These are phyloP conservation scores for Osmoderma eremita DNA, from an alignment of 2,888 invertebrate species.

Conservation along the genomic window DNA sequence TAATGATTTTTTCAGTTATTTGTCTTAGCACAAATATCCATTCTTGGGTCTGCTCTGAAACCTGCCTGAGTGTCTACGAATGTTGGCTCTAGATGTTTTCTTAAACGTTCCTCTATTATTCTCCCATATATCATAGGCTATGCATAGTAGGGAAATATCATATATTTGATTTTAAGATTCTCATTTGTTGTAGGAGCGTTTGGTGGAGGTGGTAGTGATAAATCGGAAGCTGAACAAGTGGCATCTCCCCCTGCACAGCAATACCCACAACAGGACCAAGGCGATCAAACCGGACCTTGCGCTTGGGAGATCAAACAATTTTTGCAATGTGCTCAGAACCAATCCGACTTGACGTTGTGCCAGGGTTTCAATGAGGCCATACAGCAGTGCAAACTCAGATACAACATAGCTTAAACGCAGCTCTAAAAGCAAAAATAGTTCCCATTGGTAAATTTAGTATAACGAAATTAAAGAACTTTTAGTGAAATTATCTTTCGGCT, in stretches of 20 bases:
- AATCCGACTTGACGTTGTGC: slow-evolving; percentile 89
- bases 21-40: too few relatives aligned
- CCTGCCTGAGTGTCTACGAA: too few relatives aligned
- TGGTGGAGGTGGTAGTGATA: slow-evolving; percentile 63
- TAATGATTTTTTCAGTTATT: too few relatives aligned
- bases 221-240: slow-evolving; percentile 59
- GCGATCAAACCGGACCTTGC: slow-evolving; percentile 80
- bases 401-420: slow-evolving; percentile 67
- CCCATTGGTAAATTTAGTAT: too few relatives aligned
- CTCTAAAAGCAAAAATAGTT: too few relatives aligned
- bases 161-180: too few relatives aligned
- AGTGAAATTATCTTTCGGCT: background rate
- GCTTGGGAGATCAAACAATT: slow-evolving; percentile 97
- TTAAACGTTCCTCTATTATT: too few relatives aligned
- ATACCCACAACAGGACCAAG: slow-evolving; percentile 61
- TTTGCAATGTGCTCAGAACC: slow-evolving; percentile 91
- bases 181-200: slow-evolving; percentile 81
- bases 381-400: slow-evolving; percentile 89
- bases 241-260: slow-evolving; percentile 61
- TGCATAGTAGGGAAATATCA: too few relatives aligned
- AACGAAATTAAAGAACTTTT: background rate
- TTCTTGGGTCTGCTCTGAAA: too few relatives aligned
- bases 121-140: too few relatives aligned
- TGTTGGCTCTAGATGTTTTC: too few relatives aligned
- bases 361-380: slow-evolving; percentile 98